Base-by-base conservation (phyloP, 2,888 invertebrate genomes). In the Eristalis tenax region DNA sequence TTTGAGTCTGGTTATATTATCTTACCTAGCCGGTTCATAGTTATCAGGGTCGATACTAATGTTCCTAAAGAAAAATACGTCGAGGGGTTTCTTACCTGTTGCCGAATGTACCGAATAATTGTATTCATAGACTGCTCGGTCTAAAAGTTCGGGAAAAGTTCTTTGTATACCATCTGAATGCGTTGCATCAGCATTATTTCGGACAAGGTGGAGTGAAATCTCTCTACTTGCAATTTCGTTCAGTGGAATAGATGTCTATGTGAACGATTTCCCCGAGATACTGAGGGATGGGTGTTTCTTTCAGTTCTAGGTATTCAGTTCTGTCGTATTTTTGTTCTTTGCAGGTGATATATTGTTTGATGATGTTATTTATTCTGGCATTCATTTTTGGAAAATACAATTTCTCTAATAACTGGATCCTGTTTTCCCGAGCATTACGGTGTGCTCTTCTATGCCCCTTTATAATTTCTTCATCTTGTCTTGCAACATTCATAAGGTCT, bases 131-230 rank as follows among this genome's bases (percentile, higher is more conserved):
- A 75, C 69, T 4, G 74, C 43, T 35, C 40, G 13, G 11, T 78
- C 83, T 43, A 79, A 50, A 10, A 80, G 22, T 80, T 80, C 84
- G 5, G 26, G 38, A 11, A 84, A 80, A 11, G 78, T 26, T 15
- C 43, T 32, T 22, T 88, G 64, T 4, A 26, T 26, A 5, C 26
- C 40, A 26, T 68, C 57, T 35, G 68, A n/a, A 74, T 10, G n/a
- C 80, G 80, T 18, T 83, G 26, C 26, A 26, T 26, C 3, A n/a
- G 66, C 65, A 79, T 64, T n/a, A 86, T 70, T 69, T 86, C 82
- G 1, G 79, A 68, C 23, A 86, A 18, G 22, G 79, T 86, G 2
- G 76, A 87, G n/a, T 83, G 83, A 43, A 87, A 83, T 35, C 70
- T 65, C 32, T 88, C 86, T 13, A 88, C 77, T 43, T 78, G 75